phyloP scores from a whole-genome alignment of 30 jellyfish, hydroid and myxozoan genomes.

The Hydra vulgaris region DNA sequence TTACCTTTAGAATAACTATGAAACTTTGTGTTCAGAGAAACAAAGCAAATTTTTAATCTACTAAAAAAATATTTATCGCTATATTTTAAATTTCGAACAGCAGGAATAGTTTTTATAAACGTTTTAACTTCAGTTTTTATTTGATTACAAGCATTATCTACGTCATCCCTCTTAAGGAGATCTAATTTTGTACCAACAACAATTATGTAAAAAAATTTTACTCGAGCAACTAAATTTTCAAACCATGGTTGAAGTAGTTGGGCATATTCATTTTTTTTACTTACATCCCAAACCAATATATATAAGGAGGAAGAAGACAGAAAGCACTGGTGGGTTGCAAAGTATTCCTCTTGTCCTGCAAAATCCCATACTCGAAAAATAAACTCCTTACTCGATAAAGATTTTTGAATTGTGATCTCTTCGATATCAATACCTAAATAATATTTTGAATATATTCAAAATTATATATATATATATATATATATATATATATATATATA shows the following conservation, averaged over 20 bases:
- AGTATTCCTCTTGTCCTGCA: slow-evolving; percentile 94
- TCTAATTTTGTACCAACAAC: slow-evolving; percentile 84
- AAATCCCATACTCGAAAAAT: slow-evolving; percentile 89
- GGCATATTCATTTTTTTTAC: slow-evolving; percentile 48
- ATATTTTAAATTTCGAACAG: background rate
- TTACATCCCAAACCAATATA: slow-evolving; percentile 62
- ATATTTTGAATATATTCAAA: no score
- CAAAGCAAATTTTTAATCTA: background rate
- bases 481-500: no score
- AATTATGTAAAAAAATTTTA: slow-evolving; percentile 45
- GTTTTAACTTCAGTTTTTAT: background rate
- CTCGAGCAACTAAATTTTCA: slow-evolving; percentile 67
- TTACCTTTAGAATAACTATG: background rate
- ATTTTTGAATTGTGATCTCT: slow-evolving; percentile 10
- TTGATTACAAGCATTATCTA: slow-evolving; percentile 10
- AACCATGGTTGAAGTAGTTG: slow-evolving; percentile 69
- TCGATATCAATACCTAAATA: slow-evolving; percentile 56
- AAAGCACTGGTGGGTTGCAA: slow-evolving; percentile 90
- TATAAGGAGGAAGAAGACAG: slow-evolving; percentile 70
- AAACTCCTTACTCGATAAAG: background rate
- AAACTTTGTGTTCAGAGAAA: background rate
- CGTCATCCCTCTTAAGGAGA: slow-evolving; percentile 11
- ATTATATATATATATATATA: no score
- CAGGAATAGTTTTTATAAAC: background rate
- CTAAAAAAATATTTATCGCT: background rate